Percentiles rank a stretch among this genome's conserved stretches.
These are phyloP conservation scores for Synanthedon tipuliformis DNA, from an alignment of 2,888 invertebrate genomes.

Conservation along the genomic window DNA sequence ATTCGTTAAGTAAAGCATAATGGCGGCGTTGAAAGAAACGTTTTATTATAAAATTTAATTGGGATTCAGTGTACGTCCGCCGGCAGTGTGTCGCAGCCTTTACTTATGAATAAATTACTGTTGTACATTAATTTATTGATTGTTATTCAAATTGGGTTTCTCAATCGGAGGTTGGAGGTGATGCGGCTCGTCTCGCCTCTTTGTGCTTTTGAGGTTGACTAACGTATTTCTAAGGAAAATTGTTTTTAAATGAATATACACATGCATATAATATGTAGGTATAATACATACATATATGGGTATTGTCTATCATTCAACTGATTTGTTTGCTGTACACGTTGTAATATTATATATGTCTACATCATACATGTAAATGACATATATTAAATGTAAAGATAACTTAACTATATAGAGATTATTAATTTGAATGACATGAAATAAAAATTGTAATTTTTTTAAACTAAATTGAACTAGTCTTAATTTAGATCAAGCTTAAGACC, in stretches of 20 bases:
- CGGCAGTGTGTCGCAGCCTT: constrained; percentile 49
- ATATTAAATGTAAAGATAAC: no score
- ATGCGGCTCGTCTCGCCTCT: constrained; percentile 49
- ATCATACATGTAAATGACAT: no score
- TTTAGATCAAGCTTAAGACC: no score
- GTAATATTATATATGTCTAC: no score
- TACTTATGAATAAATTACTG: constrained; percentile 62
- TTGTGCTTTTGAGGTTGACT: constrained; percentile 50
- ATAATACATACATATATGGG: constrained; percentile 3
- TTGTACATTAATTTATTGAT: constrained; percentile 69
- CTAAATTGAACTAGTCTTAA: no score
- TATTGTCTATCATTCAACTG: constrained; percentile 1
- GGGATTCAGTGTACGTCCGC: constrained; percentile 56
- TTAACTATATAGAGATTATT: no score
- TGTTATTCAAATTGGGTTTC: constrained; percentile 69
- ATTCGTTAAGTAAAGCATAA: constrained; percentile 63
- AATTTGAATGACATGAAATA: no score
- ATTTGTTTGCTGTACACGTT: no score
- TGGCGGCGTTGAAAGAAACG: constrained; percentile 48
- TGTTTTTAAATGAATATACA: constrained; percentile 34
- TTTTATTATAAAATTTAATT: constrained; percentile 64
- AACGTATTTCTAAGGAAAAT: constrained; percentile 34
- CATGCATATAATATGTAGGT: constrained; percentile 22
- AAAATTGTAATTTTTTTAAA: no score
- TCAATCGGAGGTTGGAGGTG: constrained; percentile 67